Conservation (phyloP, 2,888 invertebrate genomes). For the Oxyscelio sp. region DNA sequence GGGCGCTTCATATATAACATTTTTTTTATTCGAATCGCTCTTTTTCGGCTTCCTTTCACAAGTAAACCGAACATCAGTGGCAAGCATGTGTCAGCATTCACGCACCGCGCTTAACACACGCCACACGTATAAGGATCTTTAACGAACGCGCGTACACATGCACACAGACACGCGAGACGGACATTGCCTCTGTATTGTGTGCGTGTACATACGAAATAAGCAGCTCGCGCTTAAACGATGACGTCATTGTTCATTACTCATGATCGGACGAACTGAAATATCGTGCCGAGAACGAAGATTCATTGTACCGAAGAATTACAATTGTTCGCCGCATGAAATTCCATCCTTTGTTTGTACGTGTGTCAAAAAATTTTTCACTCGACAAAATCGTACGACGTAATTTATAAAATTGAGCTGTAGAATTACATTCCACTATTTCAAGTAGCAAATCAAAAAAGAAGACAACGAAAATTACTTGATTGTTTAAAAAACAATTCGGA, state of each 20-base stretch:
- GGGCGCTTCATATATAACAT: conserved; percentile 48
- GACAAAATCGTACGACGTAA: too few relatives aligned
- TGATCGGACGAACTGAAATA: conserved; percentile 62
- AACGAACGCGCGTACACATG: conserved; percentile 55
- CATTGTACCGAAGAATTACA: conserved; percentile 64
- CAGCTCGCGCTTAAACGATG: conserved; percentile 76
- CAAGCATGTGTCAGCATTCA: conserved; percentile 67
- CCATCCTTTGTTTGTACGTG: conserved; percentile 51
- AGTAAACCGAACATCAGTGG: conserved; percentile 53
- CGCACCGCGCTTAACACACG: conserved; percentile 28
- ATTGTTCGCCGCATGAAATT: conserved; percentile 54
- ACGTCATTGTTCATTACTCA: conserved; percentile 80
- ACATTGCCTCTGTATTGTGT: conserved; percentile 46
- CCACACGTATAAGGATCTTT: conserved; percentile 30
- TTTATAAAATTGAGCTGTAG: too few relatives aligned
- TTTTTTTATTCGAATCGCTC: conserved; percentile 27
- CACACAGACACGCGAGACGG: conserved; percentile 20
- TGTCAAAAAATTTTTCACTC: neutral
- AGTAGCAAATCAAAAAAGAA: too few relatives aligned
- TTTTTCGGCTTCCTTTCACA: conserved; percentile 47
- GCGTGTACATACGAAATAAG: conserved; percentile 67
- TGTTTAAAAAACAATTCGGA: too few relatives aligned
- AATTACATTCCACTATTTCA: too few relatives aligned
- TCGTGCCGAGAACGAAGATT: conserved; percentile 61
- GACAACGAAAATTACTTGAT: too few relatives aligned